These are phyloP conservation scores for Crepidodera aurea DNA, from an alignment of 2,888 invertebrate species.

Conservation along the genomic window DNA sequence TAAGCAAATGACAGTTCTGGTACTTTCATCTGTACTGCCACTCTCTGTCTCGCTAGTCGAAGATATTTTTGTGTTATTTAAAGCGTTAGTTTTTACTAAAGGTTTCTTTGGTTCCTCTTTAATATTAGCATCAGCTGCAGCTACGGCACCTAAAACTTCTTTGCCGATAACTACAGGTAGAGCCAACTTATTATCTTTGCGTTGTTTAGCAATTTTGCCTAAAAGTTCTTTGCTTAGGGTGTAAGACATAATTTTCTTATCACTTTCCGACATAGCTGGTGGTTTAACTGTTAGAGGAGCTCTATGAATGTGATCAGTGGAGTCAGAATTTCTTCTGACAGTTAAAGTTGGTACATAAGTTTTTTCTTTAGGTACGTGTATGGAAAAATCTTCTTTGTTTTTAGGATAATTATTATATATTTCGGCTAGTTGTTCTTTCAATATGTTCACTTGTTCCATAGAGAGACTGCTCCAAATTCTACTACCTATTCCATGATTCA, in stretches of 20 bases:
- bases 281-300: slow-evolving; percentile 58
- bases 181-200: slow-evolving; percentile 53
- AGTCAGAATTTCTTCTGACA: slow-evolving; percentile 62
- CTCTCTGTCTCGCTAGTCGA: slow-evolving; percentile 76
- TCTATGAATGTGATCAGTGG: slow-evolving; percentile 34
- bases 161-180: slow-evolving; percentile 60
- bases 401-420: slow-evolving; percentile 72
- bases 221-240: slow-evolving; percentile 77
- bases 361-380: slow-evolving; percentile 65
- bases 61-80: slow-evolving; percentile 56
- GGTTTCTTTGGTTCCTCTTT: slow-evolving; percentile 54
- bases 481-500: slow-evolving; percentile 72
- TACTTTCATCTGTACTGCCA: slow-evolving; percentile 73
- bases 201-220: slow-evolving; percentile 66
- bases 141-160: slow-evolving; percentile 71
- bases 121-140: slow-evolving; percentile 64
- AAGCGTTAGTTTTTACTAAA: slow-evolving; percentile 55
- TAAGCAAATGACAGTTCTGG: slow-evolving; percentile 74
- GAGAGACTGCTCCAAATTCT: slow-evolving; percentile 85
- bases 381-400: slow-evolving; percentile 67
- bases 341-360: slow-evolving; percentile 50
- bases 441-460: slow-evolving; percentile 81
- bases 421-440: slow-evolving; percentile 81
- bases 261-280: slow-evolving; percentile 68
- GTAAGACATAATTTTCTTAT: slow-evolving; percentile 77